A percentile compares a stretch with the other conserved stretches of the same genome.
These are phyloP conservation scores for Lydus trimaculatus DNA, from an alignment of 2,888 invertebrate species.

Conservation along the genomic window DNA sequence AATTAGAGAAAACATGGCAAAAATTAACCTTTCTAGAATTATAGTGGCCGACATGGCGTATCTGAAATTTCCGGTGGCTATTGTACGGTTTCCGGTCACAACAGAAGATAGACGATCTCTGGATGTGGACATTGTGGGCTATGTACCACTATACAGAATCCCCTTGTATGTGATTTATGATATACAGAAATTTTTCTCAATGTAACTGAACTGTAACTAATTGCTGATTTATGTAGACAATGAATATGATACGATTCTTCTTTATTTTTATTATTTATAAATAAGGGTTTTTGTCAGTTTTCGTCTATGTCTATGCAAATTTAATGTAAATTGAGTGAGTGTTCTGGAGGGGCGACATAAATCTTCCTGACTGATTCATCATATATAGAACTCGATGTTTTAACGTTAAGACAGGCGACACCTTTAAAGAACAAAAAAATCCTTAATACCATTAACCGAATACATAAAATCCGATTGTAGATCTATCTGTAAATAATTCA, in stretches of 20 bases:
- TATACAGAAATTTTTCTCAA: not conserved
- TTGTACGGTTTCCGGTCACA: constrained; percentile 49
- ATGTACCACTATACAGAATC: constrained; percentile 13
- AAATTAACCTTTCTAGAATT: not conserved
- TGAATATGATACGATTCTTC: not conserved
- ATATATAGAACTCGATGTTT: constrained; percentile 29
- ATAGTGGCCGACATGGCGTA: constrained; percentile 24
- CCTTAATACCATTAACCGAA: not conserved
- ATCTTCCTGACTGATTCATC: constrained; percentile 44
- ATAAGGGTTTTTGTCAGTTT: not conserved
- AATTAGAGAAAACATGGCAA: not conserved
- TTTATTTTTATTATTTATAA: not conserved
- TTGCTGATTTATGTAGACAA: constrained; percentile 4
- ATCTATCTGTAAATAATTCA: not conserved
- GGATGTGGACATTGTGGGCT: constrained; percentile 17
- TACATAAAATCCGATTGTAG: not conserved
- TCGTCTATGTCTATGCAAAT: constrained; percentile 44
- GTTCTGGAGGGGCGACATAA: constrained; percentile 40
- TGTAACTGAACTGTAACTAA: not conserved
- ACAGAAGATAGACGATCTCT: constrained; percentile 33
- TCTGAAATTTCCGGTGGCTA: constrained; percentile 48
- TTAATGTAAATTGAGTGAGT: constrained; percentile 42
- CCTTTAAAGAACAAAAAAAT: not conserved
- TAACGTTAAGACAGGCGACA: not conserved
- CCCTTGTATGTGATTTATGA: not conserved